Evolutionary conservation across 2,113 vertebrate genomes (phyloP).

Genomic region (Clarias macrocephalus): DNA sequence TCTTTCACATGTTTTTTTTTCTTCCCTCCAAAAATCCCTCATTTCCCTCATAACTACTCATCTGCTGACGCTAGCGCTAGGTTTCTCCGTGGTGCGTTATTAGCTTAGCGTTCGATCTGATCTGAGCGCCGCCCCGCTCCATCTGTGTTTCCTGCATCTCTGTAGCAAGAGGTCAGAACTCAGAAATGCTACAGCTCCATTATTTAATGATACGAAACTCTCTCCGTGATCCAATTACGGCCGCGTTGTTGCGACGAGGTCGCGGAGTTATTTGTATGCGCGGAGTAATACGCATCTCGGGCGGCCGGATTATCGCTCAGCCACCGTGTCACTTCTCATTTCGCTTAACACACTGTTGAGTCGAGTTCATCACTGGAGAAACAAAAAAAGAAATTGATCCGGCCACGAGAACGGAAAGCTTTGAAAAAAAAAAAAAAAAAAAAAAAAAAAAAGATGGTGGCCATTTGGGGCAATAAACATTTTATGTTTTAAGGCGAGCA

Average conservation of each 20-base stretch:
- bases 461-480: neutral
- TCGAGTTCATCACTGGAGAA: slow-evolving; percentile 65
- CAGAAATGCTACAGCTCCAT: slow-evolving; percentile 36
- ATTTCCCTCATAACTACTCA: neutral
- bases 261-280: slow-evolving; percentile 67
- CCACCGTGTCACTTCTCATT: slow-evolving; percentile 89
- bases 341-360: slow-evolving; percentile 77
- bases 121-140: neutral
- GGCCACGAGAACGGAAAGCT: slow-evolving; percentile 27
- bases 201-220: slow-evolving; percentile 56
- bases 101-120: neutral
- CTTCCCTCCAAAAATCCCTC: neutral
- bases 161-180: neutral
- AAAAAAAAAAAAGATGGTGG: neutral
- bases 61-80: neutral
- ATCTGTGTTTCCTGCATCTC: neutral
- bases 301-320: slow-evolving; percentile 79
- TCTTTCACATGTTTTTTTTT: neutral
- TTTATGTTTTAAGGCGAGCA: neutral
- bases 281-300: slow-evolving; percentile 73
- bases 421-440: neutral
- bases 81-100: too few species aligned
- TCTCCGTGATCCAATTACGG: slow-evolving; percentile 73
- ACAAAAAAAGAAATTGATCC: slow-evolving; percentile 35
- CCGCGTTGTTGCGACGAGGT: slow-evolving; percentile 53